Percentiles rank a stretch among this genome's conserved stretches.
Conservation (phyloP, 2,113 vertebrate genomes). For the Macaca fascicularis region DNA sequence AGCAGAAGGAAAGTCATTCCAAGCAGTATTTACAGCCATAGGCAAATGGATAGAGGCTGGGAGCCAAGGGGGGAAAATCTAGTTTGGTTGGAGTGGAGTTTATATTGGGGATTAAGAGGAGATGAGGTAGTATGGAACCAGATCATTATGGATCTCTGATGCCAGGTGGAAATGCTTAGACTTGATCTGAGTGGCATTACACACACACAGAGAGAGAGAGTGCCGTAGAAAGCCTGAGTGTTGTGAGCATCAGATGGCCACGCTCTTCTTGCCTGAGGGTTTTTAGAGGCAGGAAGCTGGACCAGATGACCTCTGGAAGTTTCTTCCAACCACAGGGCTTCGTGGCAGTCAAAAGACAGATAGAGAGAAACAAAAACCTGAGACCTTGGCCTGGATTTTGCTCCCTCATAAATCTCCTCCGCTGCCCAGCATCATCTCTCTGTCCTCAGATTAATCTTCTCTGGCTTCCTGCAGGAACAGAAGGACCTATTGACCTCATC, state of each 20-base stretch:
- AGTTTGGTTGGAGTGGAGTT: background rate
- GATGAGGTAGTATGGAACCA: too few species aligned
- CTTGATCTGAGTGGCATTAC: background rate
- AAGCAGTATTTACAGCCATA: background rate
- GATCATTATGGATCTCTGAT: background rate
- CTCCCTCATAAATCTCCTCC: constrained; percentile 25
- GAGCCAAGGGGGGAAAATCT: background rate
- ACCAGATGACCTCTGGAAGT: constrained; percentile 35
- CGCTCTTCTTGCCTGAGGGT: background rate
- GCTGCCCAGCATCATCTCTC: background rate
- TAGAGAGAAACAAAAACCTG: constrained; percentile 29
- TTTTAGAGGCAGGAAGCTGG: background rate
- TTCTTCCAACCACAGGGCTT: constrained; percentile 13
- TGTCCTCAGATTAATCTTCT: constrained; percentile 53
- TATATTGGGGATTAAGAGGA: background rate
- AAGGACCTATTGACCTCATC: constrained; percentile 32
- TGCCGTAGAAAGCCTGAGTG: background rate
- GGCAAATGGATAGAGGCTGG: background rate
- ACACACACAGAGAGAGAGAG: background rate
- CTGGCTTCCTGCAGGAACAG: constrained; percentile 56
- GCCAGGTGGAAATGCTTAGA: background rate
- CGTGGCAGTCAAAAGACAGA: constrained; percentile 36
- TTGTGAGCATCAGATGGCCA: background rate
- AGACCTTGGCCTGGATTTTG: constrained; percentile 55
- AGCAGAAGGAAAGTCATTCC: background rate